Base-by-base conservation (phyloP, 2,113 vertebrate genomes). In the Cololabis saira region DNA sequence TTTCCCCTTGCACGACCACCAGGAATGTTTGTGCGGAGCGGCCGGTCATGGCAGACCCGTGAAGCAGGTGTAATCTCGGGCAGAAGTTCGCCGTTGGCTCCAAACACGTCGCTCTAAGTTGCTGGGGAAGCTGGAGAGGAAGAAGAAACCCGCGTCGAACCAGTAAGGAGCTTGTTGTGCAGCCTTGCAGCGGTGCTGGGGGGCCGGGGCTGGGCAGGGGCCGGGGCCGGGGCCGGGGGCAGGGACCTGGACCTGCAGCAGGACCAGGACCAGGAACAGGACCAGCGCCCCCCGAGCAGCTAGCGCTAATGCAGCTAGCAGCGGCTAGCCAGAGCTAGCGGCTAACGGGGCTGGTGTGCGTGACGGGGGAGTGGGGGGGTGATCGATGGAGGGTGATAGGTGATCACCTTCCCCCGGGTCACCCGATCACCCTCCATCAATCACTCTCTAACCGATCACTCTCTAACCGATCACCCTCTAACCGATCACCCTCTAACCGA, bases 121-220 rank as follows among this genome's bases (percentile, higher is more conserved):
- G 84, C 72, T 85, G 82, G 87, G 80, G 87, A 91, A 92, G 83
- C 91, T 92, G 91, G 89, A 90, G 87, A 92, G 89, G 85, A 90
- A 90, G 90, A 92, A 83, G 83, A 92, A 92, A 93, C 91, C 81
- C 57, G 87, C 93, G 86, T 92, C 91, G 74, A 89, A 92, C 85
- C 91, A 89, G 92, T 93, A 93, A 94, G 93, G 51, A 55, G 12
- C 61, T 67, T 61, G 40, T 70, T n/a, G n/a, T n/a, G n/a, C n/a
- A n/a, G n/a, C n/a, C n/a, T n/a, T n/a, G n/a, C n/a, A n/a, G 40
- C 50, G 7, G 43, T 3, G 30, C 8, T 30, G 30, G 3, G 3
- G 17, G 7, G 27, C 4, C 33, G 1, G 16, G 18, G 27, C 24
- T 10, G 27, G 0, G 12, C 5, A 22, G 1, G 41, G 12, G 24